Base-by-base conservation (phyloP, 2,888 invertebrate genomes). In the Drosophila birchii region DNA sequence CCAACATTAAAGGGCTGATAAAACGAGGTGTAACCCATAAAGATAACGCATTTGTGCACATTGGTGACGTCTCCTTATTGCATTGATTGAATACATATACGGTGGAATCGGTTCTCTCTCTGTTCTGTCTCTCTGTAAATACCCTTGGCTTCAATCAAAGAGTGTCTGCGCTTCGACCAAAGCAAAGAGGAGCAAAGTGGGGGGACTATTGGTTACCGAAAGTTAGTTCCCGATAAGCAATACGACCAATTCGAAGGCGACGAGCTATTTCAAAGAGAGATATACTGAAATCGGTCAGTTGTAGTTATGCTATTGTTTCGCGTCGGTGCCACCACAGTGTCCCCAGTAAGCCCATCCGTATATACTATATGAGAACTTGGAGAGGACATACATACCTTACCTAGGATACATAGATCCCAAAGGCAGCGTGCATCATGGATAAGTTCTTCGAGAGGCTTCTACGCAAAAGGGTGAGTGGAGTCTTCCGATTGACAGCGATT, bases 401-500 rank as follows among this genome's bases (percentile, higher is more conserved):
- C 26, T 26, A 44, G 23, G 23, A 44, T 23, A 44, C 2, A 44
- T 23, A 44, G 2, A 23, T 1, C 44, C 45, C 16, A 2, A 8
- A 45, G 3, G 44, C 44, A 58, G 34, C 11, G n/a, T 14, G 20
- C 26, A 44, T 39, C 8, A 84, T 88, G 78, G 81, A 75, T 18
- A 62, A 78, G 18, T 67, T 81, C 62, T 60, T 84, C 18, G 64
- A 76, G 32, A 68, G 73, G 23, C 47, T 79, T 18, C 69, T 75
- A 6, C 56, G 54, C 16, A 88, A 81, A 56, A 77, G 79, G 91
- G 90, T 90, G 59, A 90, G 90, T 89, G 14, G 11, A 3, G 20
- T 34, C 26, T 39, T 61, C 0, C 32, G 12, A 63, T 64, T 51
- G 34, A n/a, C n/a, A 51, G 29, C 36, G 51, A 53, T 14, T 44